Evolutionary conservation across 2,888 invertebrate species (phyloP), one percentile per base, ranked within the genome.

Genomic region (Stegophylla sp.): DNA sequence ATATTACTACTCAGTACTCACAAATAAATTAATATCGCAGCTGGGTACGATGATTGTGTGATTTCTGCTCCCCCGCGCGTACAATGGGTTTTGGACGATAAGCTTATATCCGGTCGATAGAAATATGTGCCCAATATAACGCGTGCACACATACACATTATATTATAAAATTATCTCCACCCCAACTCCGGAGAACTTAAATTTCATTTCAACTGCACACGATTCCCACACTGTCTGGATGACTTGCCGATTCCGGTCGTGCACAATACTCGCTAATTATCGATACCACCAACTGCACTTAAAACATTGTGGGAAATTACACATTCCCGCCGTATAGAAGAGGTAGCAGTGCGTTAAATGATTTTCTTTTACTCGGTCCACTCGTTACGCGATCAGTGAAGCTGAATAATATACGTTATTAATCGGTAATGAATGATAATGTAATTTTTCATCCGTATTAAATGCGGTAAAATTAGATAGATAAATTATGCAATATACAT

Each of bases 11-110:
- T 34, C 34, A 34, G 34, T 34, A 34, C 41, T 69, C 69, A 71
- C 69, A 71, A 79, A 79, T 61, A 63, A 71, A 79, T 79, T 79
- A 71, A 69, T 69, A 71, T 63, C 79, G 61, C 77, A 79, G 79
- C 79, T 71, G 79, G 71, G 51, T 61, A 71, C 79, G 34, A 79
- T 71, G 79, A 71, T 79, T 51, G 79, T 79, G 61, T 71, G 79
- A 79, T 79, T 71, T 79, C 41, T 61, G 71, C 43, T 69, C 79
- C 61, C 61, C 79, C 69, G 69, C 79, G 61, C 17, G 9, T 26
- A 77, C 67, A 61, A 79, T 61, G 61, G 61, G 59, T 71, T 61
- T 71, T 48, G 34, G 61, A 71, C 61, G 69, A 71, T 56, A 71
- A 34, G 69, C 69, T 71, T 34, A 71, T 79, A 71, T 79, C 79